Conservation (phyloP, 2,888 invertebrate genomes). For the Morpho deidamia region DNA sequence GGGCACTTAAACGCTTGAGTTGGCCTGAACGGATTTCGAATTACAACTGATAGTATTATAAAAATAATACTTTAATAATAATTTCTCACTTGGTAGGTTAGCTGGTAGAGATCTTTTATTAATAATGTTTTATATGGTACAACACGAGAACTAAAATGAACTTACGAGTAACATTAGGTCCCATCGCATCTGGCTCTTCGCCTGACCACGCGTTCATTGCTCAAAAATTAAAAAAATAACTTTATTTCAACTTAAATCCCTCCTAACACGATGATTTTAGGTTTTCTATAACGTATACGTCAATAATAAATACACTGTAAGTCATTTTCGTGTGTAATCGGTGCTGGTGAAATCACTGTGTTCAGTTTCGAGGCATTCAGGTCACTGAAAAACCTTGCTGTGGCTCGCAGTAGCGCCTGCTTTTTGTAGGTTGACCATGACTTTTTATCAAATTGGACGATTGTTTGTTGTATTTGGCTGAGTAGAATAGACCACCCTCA, state of each 20-base stretch:
- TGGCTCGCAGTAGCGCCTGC: slow-evolving; percentile 43
- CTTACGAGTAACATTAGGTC: slow-evolving; percentile 61
- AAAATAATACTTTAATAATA: not conserved
- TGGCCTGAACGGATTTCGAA: not conserved
- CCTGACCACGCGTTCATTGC: slow-evolving; percentile 63
- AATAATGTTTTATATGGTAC: no score
- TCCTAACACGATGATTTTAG: not conserved
- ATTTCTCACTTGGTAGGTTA: not conserved
- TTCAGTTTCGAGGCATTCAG: slow-evolving; percentile 43
- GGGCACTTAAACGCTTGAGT: no score
- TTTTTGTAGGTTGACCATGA: slow-evolving; percentile 36
- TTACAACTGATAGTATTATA: not conserved
- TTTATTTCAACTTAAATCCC: not conserved
- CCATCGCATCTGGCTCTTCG: slow-evolving; percentile 54
- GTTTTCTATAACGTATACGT: not conserved
- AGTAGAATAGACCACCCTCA: no score
- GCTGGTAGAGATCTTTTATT: no score
- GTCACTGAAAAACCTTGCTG: slow-evolving; percentile 52
- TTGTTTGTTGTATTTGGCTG: no score
- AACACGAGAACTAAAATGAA: no score
- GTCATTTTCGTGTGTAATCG: not conserved
- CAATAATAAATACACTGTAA: not conserved
- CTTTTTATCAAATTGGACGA: not conserved
- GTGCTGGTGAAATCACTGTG: slow-evolving; percentile 26
- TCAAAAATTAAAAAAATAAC: not conserved